These are phyloP conservation scores for Tachina grossa DNA, from an alignment of 2,888 invertebrate species.

Conservation along the genomic window DNA sequence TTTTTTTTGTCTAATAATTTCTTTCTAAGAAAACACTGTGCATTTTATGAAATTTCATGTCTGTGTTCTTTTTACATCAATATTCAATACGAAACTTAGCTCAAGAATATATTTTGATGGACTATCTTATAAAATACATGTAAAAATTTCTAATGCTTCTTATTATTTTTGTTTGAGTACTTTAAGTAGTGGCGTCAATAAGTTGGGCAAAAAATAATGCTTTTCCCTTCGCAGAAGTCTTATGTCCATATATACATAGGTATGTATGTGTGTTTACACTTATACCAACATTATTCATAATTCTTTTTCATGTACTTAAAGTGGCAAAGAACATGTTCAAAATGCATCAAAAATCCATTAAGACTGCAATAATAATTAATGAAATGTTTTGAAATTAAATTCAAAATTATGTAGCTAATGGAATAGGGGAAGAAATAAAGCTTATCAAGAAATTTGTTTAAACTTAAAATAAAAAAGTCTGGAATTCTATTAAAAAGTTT, in stretches of 20 bases:
- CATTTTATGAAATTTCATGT: not conserved
- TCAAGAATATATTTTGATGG: conserved; percentile 40
- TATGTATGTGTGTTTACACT: too few relatives aligned
- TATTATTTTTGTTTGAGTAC: not conserved
- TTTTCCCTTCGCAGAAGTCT: not conserved
- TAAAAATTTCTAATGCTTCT: conserved; percentile 25
- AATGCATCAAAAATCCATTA: conserved; percentile 49
- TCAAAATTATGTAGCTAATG: conserved; percentile 22
- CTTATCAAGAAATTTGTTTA: too few relatives aligned
- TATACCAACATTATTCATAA: not conserved
- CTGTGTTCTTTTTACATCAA: conserved; percentile 39
- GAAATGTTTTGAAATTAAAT: conserved; percentile 10
- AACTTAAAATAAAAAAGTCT: too few relatives aligned
- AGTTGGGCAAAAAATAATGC: conserved; percentile 56
- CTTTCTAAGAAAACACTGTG: conserved; percentile 1
- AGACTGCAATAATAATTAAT: conserved; percentile 42
- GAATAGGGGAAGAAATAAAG: not conserved
- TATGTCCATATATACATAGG: not conserved
- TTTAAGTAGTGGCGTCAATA: conserved; percentile 60
- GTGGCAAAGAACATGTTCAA: conserved; percentile 19
- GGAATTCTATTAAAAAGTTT: too few relatives aligned
- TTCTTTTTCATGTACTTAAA: conserved; percentile 24
- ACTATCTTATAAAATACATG: conserved; percentile 30
- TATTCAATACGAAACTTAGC: conserved; percentile 55
- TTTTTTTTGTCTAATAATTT: not conserved